Evolutionary conservation across 2,888 invertebrate genomes (phyloP).

Genomic region (Tromatobia lineatoria): DNA sequence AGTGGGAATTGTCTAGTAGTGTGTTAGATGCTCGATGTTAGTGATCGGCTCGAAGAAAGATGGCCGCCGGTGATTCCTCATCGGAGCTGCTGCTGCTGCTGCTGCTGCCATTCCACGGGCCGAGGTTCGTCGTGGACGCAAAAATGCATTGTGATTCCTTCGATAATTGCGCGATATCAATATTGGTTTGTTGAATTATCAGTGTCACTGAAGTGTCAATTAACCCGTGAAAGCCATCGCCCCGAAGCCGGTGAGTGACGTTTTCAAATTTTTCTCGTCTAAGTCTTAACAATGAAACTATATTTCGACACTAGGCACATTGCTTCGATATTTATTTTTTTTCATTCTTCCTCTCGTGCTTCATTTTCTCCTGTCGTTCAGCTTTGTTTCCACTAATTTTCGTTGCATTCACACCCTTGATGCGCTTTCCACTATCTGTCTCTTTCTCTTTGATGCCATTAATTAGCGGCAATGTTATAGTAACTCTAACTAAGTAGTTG

Average conservation of each 20-base stretch:
- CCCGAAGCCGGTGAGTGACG: conserved; percentile 64
- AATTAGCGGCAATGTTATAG: conserved; percentile 16
- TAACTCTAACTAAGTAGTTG: background rate
- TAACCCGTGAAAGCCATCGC: conserved; percentile 49
- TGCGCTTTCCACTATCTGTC: background rate
- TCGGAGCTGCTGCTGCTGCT: conserved; percentile 77
- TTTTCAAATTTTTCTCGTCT: conserved; percentile 35
- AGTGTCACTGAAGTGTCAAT: conserved; percentile 55
- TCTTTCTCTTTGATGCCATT: conserved; percentile 8
- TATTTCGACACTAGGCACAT: background rate
- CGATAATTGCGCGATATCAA: conserved; percentile 25
- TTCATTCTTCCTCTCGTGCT: background rate
- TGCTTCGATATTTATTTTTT: conserved; percentile 14
- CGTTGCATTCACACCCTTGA: background rate
- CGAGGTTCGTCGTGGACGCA: conserved; percentile 68
- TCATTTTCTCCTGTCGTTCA: conserved; percentile 32
- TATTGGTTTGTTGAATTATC: conserved; percentile 20
- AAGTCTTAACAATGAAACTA: conserved; percentile 6
- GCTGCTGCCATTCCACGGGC: conserved; percentile 78
- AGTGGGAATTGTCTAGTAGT: background rate
- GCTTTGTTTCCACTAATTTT: conserved; percentile 16
- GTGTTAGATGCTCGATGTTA: conserved; percentile 26
- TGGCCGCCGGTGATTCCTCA: conserved; percentile 78
- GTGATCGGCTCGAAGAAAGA: conserved; percentile 75
- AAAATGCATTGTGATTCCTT: conserved; percentile 44